phyloP scores from a whole-genome alignment of 2,888 invertebrate species.

The Scaptomyza parva region DNA sequence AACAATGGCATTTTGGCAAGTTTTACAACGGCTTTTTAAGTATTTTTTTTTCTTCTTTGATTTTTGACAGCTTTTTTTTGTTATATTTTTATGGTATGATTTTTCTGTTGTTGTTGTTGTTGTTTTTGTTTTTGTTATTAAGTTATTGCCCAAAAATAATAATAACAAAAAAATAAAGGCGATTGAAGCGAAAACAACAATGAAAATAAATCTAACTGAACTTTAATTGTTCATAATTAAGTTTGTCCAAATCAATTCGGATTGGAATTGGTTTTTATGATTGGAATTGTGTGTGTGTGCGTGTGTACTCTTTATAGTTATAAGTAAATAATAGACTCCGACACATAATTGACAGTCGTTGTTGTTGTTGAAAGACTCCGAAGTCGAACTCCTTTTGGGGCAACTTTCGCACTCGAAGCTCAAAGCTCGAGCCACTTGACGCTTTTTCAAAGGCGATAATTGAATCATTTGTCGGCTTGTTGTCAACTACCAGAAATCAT shows the following conservation, averaged over 20 bases:
- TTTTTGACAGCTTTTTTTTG: conserved; percentile 40
- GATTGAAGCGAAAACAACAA: conserved; percentile 1
- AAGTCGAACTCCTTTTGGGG: conserved; percentile 58
- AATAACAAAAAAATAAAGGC: conserved; percentile 7
- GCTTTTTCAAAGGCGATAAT: conserved; percentile 54
- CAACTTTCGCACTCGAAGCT: conserved; percentile 74
- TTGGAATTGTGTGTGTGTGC: conserved; percentile 34
- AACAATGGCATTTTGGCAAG: conserved; percentile 66
- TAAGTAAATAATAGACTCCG: conserved; percentile 69
- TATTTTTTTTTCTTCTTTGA: conserved; percentile 16
- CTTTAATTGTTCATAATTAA: conserved; percentile 78
- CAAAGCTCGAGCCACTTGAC: conserved; percentile 58
- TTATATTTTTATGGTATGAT: conserved; percentile 3
- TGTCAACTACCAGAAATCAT: conserved; percentile 60
- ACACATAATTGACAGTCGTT: conserved; percentile 72
- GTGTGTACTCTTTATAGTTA: conserved; percentile 51
- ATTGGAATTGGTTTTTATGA: conserved; percentile 29
- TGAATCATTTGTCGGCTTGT: conserved; percentile 70
- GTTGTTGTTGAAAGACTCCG: conserved; percentile 5
- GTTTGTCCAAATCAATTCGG: too few relatives aligned
- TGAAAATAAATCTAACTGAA: conserved; percentile 61
- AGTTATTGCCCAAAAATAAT: conserved; percentile 58
- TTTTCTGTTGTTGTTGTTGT: conserved; percentile 6
- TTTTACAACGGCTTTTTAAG: conserved; percentile 50
- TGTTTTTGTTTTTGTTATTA: conserved; percentile 8